Conservation (phyloP, 2,888 invertebrate species). For the Selenia dentaria region DNA sequence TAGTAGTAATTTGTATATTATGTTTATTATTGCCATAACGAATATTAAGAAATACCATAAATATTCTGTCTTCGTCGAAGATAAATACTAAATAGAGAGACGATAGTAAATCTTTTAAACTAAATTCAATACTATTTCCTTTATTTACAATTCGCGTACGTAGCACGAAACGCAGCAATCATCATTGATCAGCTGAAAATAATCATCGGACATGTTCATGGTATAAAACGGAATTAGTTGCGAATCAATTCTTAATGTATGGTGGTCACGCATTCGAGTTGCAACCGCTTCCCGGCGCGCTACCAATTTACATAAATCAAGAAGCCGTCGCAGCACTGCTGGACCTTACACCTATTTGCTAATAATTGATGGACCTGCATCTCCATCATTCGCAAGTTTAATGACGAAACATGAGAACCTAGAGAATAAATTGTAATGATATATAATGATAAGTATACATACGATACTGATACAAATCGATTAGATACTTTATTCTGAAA, state of each 20-base stretch:
- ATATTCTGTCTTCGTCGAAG: no score
- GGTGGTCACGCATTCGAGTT: constrained; percentile 42
- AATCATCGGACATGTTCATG: constrained; percentile 16
- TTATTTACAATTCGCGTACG: constrained; percentile 10
- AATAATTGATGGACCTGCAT: constrained; percentile 43
- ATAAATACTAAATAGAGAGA: no score
- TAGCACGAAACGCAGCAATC: constrained; percentile 15
- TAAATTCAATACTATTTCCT: neutral
- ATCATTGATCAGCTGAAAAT: constrained; percentile 26
- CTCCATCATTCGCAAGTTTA: constrained; percentile 23
- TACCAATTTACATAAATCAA: constrained; percentile 69
- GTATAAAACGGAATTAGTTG: constrained; percentile 28
- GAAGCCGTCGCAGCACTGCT: constrained; percentile 42
- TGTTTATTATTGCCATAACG: no score
- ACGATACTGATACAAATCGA: no score
- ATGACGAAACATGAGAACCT: constrained; percentile 2
- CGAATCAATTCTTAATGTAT: constrained; percentile 28
- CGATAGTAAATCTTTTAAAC: no score
- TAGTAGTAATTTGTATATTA: no score
- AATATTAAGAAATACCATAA: no score
- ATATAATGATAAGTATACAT: no score
- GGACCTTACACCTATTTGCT: constrained; percentile 50
- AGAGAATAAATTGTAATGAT: neutral
- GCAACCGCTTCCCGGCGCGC: constrained; percentile 42
- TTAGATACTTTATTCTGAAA: no score